phyloP scores from a whole-genome alignment of 2,113 vertebrate species.

The Chelonoidis abingdonii region DNA sequence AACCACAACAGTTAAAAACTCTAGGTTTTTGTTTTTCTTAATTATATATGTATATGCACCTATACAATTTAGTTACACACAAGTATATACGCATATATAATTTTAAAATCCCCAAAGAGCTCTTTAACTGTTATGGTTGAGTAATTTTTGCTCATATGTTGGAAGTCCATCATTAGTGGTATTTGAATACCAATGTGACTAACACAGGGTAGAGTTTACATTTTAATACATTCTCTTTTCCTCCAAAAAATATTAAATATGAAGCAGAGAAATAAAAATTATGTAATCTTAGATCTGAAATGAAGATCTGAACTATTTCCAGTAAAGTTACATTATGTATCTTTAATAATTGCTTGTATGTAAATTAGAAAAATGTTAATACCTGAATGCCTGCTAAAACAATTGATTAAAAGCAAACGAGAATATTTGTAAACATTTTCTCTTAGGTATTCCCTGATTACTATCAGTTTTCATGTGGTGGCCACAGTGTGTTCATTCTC shows the following conservation, averaged over 20 bases:
- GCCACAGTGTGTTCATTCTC: not conserved
- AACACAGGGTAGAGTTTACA: slow-evolving; percentile 22
- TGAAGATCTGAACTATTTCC: slow-evolving; percentile 60
- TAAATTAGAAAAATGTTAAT: slow-evolving; percentile 44
- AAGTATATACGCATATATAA: slow-evolving; percentile 31
- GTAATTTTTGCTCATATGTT: not conserved
- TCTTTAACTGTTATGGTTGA: not conserved
- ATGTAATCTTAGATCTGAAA: slow-evolving; percentile 16
- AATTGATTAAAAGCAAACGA: slow-evolving; percentile 50
- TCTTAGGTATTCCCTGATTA: not conserved
- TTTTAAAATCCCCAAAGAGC: not conserved
- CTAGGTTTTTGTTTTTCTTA: not conserved
- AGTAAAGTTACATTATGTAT: slow-evolving; percentile 40
- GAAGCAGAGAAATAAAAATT: slow-evolving; percentile 51
- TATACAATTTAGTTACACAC: not conserved
- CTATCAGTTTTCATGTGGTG: not conserved
- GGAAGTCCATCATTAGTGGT: slow-evolving; percentile 29
- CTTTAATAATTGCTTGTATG: slow-evolving; percentile 43
- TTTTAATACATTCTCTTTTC: slow-evolving; percentile 27
- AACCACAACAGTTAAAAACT: not conserved
- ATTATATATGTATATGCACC: accelerated
- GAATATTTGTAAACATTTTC: slow-evolving; percentile 22
- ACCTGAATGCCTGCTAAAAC: slow-evolving; percentile 46
- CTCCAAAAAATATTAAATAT: slow-evolving; percentile 17
- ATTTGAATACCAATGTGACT: slow-evolving; percentile 1